phyloP scores from a whole-genome alignment of 2,888 invertebrate species.

The Prosopocoilus inquinatus region DNA sequence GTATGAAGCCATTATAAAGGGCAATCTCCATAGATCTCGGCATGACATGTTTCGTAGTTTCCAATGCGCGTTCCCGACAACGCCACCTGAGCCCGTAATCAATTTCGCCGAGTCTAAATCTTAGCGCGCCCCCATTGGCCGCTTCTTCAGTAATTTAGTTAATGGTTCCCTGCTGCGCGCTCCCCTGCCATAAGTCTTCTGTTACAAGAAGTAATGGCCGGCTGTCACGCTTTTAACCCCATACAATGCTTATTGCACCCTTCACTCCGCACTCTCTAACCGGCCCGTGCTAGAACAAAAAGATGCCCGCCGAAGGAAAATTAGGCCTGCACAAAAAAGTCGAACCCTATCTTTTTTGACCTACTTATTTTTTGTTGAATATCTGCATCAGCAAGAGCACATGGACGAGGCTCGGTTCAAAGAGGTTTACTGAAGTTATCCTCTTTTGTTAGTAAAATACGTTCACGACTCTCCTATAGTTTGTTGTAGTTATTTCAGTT shows the following conservation, averaged over 20 bases:
- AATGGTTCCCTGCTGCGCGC: constrained; percentile 51
- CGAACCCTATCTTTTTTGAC: constrained; percentile 4
- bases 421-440: too few relatives aligned
- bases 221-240: constrained; percentile 50
- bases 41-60: constrained; percentile 31
- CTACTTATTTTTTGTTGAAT: neutral
- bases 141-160: constrained; percentile 52
- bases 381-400: too few relatives aligned
- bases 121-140: constrained; percentile 47
- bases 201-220: constrained; percentile 54
- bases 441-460: too few relatives aligned
- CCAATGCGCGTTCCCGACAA: constrained; percentile 33
- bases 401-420: too few relatives aligned
- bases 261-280: constrained; percentile 13
- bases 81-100: constrained; percentile 50
- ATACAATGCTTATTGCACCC: constrained; percentile 39
- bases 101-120: constrained; percentile 48
- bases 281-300: neutral
- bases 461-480: too few relatives aligned
- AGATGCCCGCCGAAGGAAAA: neutral
- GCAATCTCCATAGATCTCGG: constrained; percentile 30
- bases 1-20: constrained; percentile 24
- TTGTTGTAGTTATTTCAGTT: too few relatives aligned
- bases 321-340: too few relatives aligned
- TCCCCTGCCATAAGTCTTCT: constrained; percentile 48